Evolutionary conservation across 2,888 invertebrate genomes (phyloP), one percentile per base, ranked within the genome.

Genomic region (Cerceris rybyensis): DNA sequence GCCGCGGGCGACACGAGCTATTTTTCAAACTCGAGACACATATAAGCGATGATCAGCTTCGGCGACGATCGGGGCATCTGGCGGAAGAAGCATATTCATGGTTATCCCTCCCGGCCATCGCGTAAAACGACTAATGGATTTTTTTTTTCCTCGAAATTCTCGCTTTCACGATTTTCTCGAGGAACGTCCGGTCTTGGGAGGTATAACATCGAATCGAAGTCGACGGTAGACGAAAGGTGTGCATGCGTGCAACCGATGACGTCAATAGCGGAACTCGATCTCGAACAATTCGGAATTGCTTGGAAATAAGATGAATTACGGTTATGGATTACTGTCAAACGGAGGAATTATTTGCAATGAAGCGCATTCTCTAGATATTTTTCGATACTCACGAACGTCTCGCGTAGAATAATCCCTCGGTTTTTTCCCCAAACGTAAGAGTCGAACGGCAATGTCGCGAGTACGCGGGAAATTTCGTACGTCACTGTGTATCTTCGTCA

Each of bases 21-120:
- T 81, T 81, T 81, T 81, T 78, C 70, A 70, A 70, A 75, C 61
- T 39, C 78, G 13, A 54, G 73, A 55, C 69, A 67, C 67, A 55
- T 61, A 74, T 11, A 52, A 58, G 28, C 52, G 50, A 66, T 39
- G 74, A 79, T 75, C 61, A 50, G 49, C 59, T 60, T 70, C 63
- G 66, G 39, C 41, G 58, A 75, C 68, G 65, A 78, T 17, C 70
- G 43, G 64, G 67, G 66, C 54, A 69, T 61, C 46, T 72, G 58
- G 59, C 60, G 69, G 43, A 60, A 69, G 66, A 67, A 49, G 7
- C 49, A 17, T 59, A 66, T 55, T 59, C 71, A 17, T 49, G 39
- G 41, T 61, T 55, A 76, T 49, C 46, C 11, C 39, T 43, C 11
- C n/a, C 14, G 9, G 9, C 49, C 50, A 9, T 8, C 11, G 11